A percentile compares a stretch with the other conserved stretches of the same genome.
Evolutionary conservation across 2,113 vertebrate species (phyloP).

Genomic region (Xiphophorus hellerii): DNA sequence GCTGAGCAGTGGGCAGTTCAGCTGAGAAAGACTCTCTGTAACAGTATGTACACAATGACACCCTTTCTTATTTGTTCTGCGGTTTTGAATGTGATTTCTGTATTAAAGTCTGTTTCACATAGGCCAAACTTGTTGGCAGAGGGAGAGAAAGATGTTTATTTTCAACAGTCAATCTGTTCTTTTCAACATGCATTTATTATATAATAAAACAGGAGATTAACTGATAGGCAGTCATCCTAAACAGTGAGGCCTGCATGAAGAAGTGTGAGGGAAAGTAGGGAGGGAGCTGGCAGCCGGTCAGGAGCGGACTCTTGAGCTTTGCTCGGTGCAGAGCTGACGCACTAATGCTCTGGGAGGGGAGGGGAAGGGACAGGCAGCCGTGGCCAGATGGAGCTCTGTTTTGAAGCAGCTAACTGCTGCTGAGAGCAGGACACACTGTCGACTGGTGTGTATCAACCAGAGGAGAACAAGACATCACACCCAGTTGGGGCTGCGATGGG

Average conservation of each 20-base stretch:
- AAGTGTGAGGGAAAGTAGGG: slow-evolving; percentile 62
- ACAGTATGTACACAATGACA: slow-evolving; percentile 70
- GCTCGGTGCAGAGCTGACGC: slow-evolving; percentile 77
- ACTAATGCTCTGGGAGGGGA: slow-evolving; percentile 56
- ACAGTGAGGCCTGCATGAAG: slow-evolving; percentile 27
- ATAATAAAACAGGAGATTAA: slow-evolving; percentile 21
- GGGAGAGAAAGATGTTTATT: slow-evolving; percentile 48
- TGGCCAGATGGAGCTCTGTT: slow-evolving; percentile 70
- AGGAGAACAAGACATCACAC: slow-evolving; percentile 23
- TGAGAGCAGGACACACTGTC: slow-evolving; percentile 38
- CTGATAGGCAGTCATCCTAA: slow-evolving; percentile 25
- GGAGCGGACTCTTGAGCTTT: slow-evolving; percentile 57
- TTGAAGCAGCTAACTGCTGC: slow-evolving; percentile 63
- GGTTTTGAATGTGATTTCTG: slow-evolving; percentile 70
- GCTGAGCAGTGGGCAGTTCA: slow-evolving; percentile 30
- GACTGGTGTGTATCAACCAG: slow-evolving; percentile 2
- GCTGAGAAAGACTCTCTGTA: slow-evolving; percentile 47
- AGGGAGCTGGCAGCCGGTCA: slow-evolving; percentile 75
- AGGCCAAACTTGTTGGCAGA: slow-evolving; percentile 55
- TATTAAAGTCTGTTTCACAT: slow-evolving; percentile 56
- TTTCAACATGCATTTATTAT: slow-evolving; percentile 9
- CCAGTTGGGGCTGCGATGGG: slow-evolving; percentile 17
- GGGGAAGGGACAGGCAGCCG: slow-evolving; percentile 50
- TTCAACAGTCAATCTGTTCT: slow-evolving; percentile 55
- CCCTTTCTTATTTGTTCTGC: slow-evolving; percentile 67